phyloP scores from a whole-genome alignment of 2,113 vertebrate genomes.

The Cinclus mexicanus region DNA sequence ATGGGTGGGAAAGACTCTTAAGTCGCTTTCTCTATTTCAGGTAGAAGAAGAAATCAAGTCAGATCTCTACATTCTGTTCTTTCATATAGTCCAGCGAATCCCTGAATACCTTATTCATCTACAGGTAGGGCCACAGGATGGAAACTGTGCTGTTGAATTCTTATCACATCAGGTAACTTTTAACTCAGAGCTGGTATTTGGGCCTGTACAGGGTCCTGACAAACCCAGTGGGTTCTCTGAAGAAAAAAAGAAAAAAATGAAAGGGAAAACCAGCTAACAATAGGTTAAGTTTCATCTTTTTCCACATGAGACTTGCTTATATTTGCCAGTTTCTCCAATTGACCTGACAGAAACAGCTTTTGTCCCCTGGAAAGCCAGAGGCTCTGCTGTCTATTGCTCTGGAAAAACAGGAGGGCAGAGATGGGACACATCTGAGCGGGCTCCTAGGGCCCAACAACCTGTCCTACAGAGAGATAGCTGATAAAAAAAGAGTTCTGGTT shows the following conservation, averaged over 20 bases:
- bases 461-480: background rate
- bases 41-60: slow-evolving; percentile 89
- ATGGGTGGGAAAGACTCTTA: background rate
- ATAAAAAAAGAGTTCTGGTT: background rate
- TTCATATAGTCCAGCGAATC: slow-evolving; percentile 93
- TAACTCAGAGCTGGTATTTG: background rate
- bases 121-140: slow-evolving; percentile 77
- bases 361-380: background rate
- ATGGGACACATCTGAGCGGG: background rate
- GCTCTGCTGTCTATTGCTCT: background rate
- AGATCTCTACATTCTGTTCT: slow-evolving; percentile 89
- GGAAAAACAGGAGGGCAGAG: background rate
- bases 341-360: background rate
- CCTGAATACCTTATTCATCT: slow-evolving; percentile 92
- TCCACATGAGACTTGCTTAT: background rate
- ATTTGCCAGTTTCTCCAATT: background rate
- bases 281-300: background rate
- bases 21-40: slow-evolving; percentile 54
- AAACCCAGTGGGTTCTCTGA: background rate
- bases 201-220: background rate
- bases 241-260: background rate
- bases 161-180: background rate
- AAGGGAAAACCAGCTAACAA: background rate
- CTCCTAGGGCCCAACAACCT: background rate
- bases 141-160: background rate